Evolutionary conservation across 1,140 invertebrate species (phyloP).

Genomic region (Drosophila sp.): DNA sequence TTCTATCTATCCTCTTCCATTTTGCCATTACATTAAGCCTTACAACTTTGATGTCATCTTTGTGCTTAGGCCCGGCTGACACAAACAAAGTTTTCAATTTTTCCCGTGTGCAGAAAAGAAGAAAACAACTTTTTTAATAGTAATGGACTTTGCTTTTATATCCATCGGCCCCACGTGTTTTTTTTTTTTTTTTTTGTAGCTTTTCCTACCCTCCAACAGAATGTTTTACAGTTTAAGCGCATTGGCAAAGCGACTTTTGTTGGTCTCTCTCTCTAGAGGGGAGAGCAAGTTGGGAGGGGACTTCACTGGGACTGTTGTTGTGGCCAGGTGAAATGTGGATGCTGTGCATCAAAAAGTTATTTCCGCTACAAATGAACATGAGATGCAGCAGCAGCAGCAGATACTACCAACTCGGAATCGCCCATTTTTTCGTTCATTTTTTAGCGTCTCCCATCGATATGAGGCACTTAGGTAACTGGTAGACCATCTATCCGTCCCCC

Average conservation of each 20-base stretch:
- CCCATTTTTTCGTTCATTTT: constrained; percentile 29
- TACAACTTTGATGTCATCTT: constrained; percentile 78
- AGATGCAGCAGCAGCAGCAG: constrained; percentile 15
- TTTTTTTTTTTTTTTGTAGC: not conserved
- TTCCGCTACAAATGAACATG: constrained; percentile 74
- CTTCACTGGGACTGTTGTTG: constrained; percentile 26
- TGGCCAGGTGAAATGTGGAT: constrained; percentile 62
- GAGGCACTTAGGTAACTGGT: constrained; percentile 48
- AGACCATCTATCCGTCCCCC: constrained; percentile 25
- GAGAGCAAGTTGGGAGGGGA: not conserved
- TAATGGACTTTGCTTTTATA: constrained; percentile 61
- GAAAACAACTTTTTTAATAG: constrained; percentile 77
- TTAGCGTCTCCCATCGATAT: constrained; percentile 56
- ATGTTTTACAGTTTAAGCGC: constrained; percentile 70
- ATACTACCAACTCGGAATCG: not conserved
- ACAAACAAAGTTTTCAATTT: constrained; percentile 61
- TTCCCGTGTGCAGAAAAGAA: constrained; percentile 50
- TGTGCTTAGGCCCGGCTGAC: constrained; percentile 59
- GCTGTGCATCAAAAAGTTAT: constrained; percentile 70
- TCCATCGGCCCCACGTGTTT: constrained; percentile 18
- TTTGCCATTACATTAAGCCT: constrained; percentile 66
- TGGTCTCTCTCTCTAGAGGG: not conserved
- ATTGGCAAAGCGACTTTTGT: constrained; percentile 42
- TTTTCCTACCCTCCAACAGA: constrained; percentile 25
- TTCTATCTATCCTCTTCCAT: not conserved